Base-by-base conservation (phyloP, 1,140 invertebrate genomes). In the Palaemon carinicauda region DNA sequence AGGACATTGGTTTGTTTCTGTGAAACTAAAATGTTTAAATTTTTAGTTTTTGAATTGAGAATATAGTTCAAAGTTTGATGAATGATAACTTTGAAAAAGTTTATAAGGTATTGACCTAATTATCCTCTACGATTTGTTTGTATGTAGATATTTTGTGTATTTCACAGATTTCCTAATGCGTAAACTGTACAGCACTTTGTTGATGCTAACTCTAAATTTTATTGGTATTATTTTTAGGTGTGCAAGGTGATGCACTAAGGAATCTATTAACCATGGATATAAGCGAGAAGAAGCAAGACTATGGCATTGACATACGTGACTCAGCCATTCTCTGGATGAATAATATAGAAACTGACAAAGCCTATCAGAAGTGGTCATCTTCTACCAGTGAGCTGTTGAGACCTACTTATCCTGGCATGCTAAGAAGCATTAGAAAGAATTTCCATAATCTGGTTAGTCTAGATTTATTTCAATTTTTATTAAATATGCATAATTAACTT, bases 391-490 rank as follows among this genome's bases (percentile, higher is more conserved):
- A 99, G 89, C 92, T 99, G 78, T 92, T 99, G 60, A 93, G 97
- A 80, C 98, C 98, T 56, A 98, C 97, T 0, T 99, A 98, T 91
- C 98, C 98, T 15, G 98, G 98, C 52, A 99, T 99, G 97, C 92
- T 99, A 54, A 92, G 98, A 88, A 97, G 96, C 90, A 94, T 99
- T 88, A 94, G 96, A 33, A 96, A 97, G 90, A 99, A 99, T 93
- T 94, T 99, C 27, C 99, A 97, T 90, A 97, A 98, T 92, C 92
- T 99, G 91, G 96, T 97, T 91, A 92, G 90, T 90, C 0, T 73
- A n/a, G 17, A 19, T 10, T 27, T 9, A 14, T 27, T n/a, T n/a
- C n/a, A n/a, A n/a, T n/a, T n/a, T n/a, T n/a, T n/a, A n/a, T n/a
- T n/a, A n/a, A n/a, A n/a, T n/a, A n/a, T n/a, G n/a, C n/a, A n/a